Base-by-base conservation (phyloP, 2,113 vertebrate genomes). In the Orientallactaga bullata region DNA sequence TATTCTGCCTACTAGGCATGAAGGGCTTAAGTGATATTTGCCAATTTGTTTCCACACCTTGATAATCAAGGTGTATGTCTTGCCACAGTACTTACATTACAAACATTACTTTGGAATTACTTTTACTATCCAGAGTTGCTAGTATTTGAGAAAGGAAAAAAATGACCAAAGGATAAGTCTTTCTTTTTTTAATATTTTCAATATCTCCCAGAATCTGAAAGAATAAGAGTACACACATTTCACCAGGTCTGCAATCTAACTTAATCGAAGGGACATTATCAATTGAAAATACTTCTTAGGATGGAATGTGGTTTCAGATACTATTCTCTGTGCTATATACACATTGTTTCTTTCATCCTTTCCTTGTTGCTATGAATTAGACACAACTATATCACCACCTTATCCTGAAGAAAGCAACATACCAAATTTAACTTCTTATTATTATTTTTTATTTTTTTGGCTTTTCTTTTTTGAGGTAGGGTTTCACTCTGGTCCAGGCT, bases 1-100 rank as follows among this genome's bases (percentile, higher is more conserved):
- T 96, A 84, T 81, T 95, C 85, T 93, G 90, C 85, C 88, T 86
- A 77, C 88, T 58, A 77, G 63, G 92, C 96, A 89, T 93, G 93
- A 95, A 96, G 71, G 85, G 11, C 80, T 87, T 88, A 83, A 86
- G 35, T 73, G 66, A 61, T 88, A 84, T 81, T 89, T 92, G 90
- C 90, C 82, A 93, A 83, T 26, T 93, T 95, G 82, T 88, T 92
- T 88, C 42, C 82, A 83, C 71, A 91, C 42, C 81, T 90, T 93
- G n/a, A 60, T 94, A 80, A 92, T 94, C 39, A 88, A 61, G 69
- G 92, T 91, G 79, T 63, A 30, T 7, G 2, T 21, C 84, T 32
- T 68, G 74, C 71, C 61, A 63, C 17, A 51, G n/a, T 55, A 21
- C 35, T 79, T 74, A 72, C 12, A 28, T 82, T 74, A 55, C 55